These are phyloP conservation scores for Eleutherodactylus coqui DNA, from an alignment of 2,797 vertebrate genomes.

Conservation along the genomic window DNA sequence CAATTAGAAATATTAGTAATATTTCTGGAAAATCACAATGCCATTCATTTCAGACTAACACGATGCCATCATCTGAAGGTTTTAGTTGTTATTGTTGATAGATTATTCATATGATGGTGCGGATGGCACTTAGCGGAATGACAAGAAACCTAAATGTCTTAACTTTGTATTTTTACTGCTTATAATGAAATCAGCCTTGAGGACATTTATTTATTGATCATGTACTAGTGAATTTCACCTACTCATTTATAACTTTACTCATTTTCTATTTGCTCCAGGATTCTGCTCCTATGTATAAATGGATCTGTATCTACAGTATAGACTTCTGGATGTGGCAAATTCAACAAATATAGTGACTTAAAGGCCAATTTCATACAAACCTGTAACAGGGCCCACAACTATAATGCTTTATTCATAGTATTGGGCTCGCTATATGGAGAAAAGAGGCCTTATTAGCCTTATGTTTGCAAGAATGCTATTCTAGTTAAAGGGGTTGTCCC, in stretches of 20 bases:
- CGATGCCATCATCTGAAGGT: background rate
- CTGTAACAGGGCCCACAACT: too few species aligned
- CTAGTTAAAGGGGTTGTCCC: too few species aligned
- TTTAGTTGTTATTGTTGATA: background rate
- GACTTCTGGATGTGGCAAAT: background rate
- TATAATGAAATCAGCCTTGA: background rate
- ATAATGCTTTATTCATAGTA: too few species aligned
- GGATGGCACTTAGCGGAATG: background rate
- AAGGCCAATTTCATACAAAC: too few species aligned
- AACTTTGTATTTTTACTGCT: background rate
- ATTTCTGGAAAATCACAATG: constrained; percentile 7
- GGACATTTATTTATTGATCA: background rate
- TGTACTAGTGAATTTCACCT: background rate
- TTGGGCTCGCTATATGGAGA: too few species aligned
- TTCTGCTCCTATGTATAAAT: background rate
- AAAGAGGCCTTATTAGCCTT: too few species aligned
- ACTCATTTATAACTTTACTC: background rate
- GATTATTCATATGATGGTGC: background rate
- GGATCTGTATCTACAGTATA: background rate
- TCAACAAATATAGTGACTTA: background rate
- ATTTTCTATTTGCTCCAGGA: background rate
- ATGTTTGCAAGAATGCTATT: too few species aligned
- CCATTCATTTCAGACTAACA: background rate
- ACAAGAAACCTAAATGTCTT: background rate
- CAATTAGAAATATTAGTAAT: constrained; percentile 18